Conservation (phyloP, 30 jellyfish, hydroid and myxozoan species). For the Hydractinia symbiolongicarpus region DNA sequence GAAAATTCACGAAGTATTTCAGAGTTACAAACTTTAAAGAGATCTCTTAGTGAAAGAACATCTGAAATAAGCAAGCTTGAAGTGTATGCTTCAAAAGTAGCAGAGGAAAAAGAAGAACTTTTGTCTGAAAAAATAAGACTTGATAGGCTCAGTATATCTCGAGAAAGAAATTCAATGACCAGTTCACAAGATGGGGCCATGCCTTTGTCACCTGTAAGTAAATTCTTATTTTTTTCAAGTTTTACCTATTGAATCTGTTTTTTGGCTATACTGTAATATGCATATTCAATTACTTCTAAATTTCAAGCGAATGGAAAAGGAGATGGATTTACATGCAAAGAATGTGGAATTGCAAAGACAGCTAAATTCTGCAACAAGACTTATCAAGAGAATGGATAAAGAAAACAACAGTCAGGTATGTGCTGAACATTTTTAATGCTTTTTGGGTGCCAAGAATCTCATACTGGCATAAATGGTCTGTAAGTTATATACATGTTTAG, state of each 20-base stretch:
- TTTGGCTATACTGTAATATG: too few species aligned
- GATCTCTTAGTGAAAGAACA: constrained; percentile 63
- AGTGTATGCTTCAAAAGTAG: constrained; percentile 33
- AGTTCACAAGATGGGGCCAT: neutral
- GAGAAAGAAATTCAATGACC: neutral
- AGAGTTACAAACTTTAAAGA: constrained; percentile 61
- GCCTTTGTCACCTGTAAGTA: neutral
- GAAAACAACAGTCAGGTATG: neutral
- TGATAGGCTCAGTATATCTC: neutral
- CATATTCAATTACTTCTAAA: neutral
- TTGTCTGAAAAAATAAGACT: constrained; percentile 10
- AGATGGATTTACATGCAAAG: constrained; percentile 37
- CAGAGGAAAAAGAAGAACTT: constrained; percentile 50
- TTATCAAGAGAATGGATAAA: neutral
- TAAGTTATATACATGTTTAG: too few species aligned
- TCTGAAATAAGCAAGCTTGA: constrained; percentile 47
- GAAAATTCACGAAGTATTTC: constrained; percentile 62
- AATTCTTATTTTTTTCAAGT: neutral
- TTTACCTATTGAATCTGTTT: too few species aligned
- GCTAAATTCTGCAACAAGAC: neutral
- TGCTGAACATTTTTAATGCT: neutral
- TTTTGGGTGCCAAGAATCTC: neutral
- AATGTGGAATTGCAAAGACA: constrained; percentile 19
- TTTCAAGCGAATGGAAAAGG: constrained; percentile 34
- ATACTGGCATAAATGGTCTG: neutral